These are phyloP conservation scores for Rhinoptilus africanus DNA, from an alignment of 2,113 vertebrate genomes.

Conservation along the genomic window DNA sequence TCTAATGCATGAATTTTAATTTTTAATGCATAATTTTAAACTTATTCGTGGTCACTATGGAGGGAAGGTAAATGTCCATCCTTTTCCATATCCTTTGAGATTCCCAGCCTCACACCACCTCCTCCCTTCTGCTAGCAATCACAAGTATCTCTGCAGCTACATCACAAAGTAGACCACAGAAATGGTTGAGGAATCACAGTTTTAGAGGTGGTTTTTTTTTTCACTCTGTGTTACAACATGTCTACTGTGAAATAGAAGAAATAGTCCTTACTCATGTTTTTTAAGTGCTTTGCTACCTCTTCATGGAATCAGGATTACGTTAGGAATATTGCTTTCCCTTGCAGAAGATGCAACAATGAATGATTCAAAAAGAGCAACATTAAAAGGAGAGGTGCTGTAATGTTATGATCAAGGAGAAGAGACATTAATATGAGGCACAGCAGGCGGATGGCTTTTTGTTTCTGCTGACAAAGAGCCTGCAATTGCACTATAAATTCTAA, in stretches of 20 bases:
- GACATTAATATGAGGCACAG: neutral
- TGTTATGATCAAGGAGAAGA: neutral
- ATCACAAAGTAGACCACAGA: neutral
- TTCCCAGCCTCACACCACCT: neutral
- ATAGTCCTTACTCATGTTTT: neutral
- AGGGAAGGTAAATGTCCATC: neutral
- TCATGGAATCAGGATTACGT: neutral
- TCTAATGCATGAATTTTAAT: neutral
- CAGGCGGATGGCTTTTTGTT: neutral
- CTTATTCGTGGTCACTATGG: neutral
- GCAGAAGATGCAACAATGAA: neutral
- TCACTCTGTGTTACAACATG: neutral
- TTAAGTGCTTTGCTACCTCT: neutral
- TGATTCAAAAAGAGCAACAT: neutral
- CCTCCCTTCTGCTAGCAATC: neutral
- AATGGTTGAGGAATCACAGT: neutral
- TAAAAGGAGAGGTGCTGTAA: neutral
- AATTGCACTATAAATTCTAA: neutral
- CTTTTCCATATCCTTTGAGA: neutral
- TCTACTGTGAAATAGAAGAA: neutral
- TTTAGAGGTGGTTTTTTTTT: neutral
- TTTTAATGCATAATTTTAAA: neutral
- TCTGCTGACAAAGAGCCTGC: neutral
- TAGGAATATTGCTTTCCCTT: neutral
- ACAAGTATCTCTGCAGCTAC: neutral